These are phyloP conservation scores for Liasis olivaceus DNA, from an alignment of 2,797 vertebrate genomes.

Conservation along the genomic window DNA sequence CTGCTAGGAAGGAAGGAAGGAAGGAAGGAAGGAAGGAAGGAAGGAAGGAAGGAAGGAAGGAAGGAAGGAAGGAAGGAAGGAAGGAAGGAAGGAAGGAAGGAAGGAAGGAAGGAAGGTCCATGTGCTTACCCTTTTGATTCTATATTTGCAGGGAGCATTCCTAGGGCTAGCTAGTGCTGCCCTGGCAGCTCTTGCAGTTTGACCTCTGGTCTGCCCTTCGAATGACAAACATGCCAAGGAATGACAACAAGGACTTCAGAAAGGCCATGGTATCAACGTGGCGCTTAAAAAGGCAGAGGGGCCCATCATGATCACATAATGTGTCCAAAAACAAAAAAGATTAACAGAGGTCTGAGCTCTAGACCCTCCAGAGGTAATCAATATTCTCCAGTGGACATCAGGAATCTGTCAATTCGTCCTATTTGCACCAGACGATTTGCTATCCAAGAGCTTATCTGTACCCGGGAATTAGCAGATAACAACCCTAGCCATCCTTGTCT, in stretches of 20 bases:
- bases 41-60: not conserved
- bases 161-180: constrained; percentile 46
- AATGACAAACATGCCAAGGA: constrained; percentile 57
- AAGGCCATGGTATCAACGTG: constrained; percentile 52
- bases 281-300: constrained; percentile 55
- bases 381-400: not conserved
- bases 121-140: constrained; percentile 58
- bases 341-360: constrained; percentile 8
- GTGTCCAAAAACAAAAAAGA: constrained; percentile 24
- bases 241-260: constrained; percentile 59
- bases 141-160: constrained; percentile 60
- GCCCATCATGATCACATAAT: constrained; percentile 43
- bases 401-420: not conserved
- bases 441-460: too few relatives aligned
- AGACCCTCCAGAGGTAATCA: not conserved
- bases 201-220: constrained; percentile 58
- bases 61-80: not conserved
- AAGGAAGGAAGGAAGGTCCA: constrained; percentile 6
- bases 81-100: not conserved
- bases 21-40: not conserved
- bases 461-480: too few relatives aligned
- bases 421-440: not conserved
- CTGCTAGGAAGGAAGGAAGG: constrained; percentile 34
- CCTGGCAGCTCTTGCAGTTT: constrained; percentile 41
- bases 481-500: too few relatives aligned